Conservation (phyloP, 2,888 invertebrate species). For the Hypolimnas misippus region DNA sequence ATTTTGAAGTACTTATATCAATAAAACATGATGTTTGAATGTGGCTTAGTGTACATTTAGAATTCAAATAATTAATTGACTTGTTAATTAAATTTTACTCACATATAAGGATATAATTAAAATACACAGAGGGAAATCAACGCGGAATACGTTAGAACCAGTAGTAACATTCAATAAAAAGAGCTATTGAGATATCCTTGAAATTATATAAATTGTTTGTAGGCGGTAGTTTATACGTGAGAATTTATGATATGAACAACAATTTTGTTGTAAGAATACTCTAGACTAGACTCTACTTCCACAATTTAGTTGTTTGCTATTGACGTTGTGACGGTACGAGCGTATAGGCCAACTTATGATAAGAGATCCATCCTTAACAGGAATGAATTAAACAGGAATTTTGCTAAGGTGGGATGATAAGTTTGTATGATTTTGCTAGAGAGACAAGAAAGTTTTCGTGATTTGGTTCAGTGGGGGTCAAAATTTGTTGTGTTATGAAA, state of each 20-base stretch:
- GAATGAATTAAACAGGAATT: no score
- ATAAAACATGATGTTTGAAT: neutral
- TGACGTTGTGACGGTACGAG: no score
- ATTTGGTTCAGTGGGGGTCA: no score
- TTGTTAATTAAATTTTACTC: neutral
- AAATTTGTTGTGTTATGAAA: no score
- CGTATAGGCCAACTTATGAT: no score
- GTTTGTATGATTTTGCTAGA: no score
- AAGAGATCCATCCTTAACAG: no score
- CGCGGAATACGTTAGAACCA: neutral
- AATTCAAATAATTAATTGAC: neutral
- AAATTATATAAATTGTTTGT: slow-evolving; percentile 18
- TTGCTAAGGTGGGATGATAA: no score
- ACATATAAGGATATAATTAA: slow-evolving; percentile 19
- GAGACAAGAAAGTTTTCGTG: no score
- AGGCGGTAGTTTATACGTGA: neutral
- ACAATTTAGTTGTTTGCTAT: neutral
- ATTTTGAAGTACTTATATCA: no score
- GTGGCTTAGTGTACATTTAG: neutral
- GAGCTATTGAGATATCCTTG: neutral
- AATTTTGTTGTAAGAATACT: neutral
- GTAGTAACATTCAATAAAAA: neutral
- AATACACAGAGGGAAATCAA: slow-evolving; percentile 17
- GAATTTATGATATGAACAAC: neutral
- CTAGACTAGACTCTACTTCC: slow-evolving; percentile 3